Conservation (phyloP, 92 coral and sea anemone genomes). For the Montipora capitata region DNA sequence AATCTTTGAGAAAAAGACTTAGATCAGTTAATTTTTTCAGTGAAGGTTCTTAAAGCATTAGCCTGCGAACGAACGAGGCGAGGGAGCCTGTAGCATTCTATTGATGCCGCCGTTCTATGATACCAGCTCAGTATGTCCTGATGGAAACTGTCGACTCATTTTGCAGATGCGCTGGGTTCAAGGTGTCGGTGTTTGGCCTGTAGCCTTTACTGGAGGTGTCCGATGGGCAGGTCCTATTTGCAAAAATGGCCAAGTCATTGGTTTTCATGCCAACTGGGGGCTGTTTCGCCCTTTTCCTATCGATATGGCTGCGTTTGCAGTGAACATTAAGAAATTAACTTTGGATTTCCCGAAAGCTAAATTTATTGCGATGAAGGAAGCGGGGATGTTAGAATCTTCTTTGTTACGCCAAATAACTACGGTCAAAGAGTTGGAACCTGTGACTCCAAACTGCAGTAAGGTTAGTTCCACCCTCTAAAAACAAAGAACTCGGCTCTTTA, state of each 20-base stretch:
- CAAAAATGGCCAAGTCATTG: slow-evolving; percentile 70
- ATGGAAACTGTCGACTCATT: no score
- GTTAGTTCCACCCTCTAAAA: slow-evolving; percentile 10
- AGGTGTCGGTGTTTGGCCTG: slow-evolving; percentile 93
- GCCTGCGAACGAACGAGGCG: no score
- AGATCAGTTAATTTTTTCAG: no score
- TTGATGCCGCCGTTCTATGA: no score
- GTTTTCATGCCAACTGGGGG: slow-evolving; percentile 90
- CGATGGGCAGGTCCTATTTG: slow-evolving; percentile 98
- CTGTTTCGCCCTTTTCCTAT: slow-evolving; percentile 87
- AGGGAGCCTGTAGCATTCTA: no score
- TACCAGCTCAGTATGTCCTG: no score
- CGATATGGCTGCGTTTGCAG: slow-evolving; percentile 96
- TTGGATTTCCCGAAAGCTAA: slow-evolving; percentile 76
- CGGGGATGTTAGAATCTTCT: slow-evolving; percentile 91
- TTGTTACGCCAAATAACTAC: slow-evolving; percentile 82
- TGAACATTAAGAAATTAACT: slow-evolving; percentile 77
- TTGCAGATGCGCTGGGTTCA: slow-evolving; percentile 87
- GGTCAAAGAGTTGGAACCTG: slow-evolving; percentile 76
- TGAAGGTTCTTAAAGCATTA: no score
- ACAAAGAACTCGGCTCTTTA: no score
- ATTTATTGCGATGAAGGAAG: slow-evolving; percentile 60
- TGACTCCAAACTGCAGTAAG: slow-evolving; percentile 82
- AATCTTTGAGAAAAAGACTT: no score
- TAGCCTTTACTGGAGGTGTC: slow-evolving; percentile 89